Conservation (phyloP, 1,140 invertebrate genomes). For the Tenebrio molitor region DNA sequence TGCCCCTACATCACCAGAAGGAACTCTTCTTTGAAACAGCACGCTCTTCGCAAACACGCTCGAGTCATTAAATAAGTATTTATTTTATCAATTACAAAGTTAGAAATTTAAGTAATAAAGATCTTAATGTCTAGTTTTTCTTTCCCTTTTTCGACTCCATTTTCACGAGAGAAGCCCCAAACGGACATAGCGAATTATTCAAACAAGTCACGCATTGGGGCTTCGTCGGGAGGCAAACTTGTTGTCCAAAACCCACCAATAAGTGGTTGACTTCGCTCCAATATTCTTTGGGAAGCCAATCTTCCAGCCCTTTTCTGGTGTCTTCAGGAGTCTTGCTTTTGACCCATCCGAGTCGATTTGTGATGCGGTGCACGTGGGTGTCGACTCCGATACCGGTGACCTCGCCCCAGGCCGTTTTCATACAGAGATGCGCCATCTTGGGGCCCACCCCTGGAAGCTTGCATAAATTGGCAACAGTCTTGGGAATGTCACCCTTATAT, state of each 20-base stretch:
- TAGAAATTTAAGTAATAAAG: too few species aligned
- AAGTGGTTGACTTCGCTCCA: slow-evolving; percentile 95
- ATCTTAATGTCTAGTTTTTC: too few species aligned
- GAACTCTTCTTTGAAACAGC: not conserved
- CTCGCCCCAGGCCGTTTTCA: slow-evolving; percentile 93
- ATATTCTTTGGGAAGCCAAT: slow-evolving; percentile 88
- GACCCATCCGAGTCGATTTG: slow-evolving; percentile 90
- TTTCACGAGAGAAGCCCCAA: slow-evolving; percentile 60
- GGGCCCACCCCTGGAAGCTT: slow-evolving; percentile 94
- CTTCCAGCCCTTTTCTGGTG: slow-evolving; percentile 85
- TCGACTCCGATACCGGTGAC: slow-evolving; percentile 94
- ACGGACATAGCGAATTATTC: slow-evolving; percentile 88
- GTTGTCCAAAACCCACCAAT: slow-evolving; percentile 97
- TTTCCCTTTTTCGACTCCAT: too few species aligned
- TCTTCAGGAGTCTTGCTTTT: slow-evolving; percentile 88
- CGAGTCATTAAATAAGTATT: not conserved
- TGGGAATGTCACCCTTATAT: slow-evolving; percentile 91
- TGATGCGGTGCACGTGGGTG: slow-evolving; percentile 97
- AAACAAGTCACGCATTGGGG: slow-evolving; percentile 89
- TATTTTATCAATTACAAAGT: too few species aligned
- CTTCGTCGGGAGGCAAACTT: slow-evolving; percentile 84
- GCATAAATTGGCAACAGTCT: slow-evolving; percentile 84
- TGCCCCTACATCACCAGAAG: not conserved
- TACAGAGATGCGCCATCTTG: slow-evolving; percentile 98
- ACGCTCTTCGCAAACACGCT: not conserved